Base-by-base conservation (phyloP, 2,797 vertebrate genomes). In the Microcaecilia unicolor region DNA sequence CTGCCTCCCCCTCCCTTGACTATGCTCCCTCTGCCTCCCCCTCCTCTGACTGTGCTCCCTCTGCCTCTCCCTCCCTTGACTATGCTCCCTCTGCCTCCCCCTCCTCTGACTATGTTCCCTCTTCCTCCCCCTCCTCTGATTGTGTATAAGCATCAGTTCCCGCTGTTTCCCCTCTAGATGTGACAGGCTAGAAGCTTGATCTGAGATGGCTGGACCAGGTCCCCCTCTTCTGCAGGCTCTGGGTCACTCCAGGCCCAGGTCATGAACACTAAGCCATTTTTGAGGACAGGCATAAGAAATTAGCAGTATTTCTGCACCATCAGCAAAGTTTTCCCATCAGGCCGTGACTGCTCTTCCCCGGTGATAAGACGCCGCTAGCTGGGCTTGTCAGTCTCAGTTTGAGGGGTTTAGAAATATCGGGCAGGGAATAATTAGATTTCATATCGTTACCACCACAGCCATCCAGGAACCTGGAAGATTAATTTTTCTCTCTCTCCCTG, bases 401-500 rank as follows among this genome's bases (percentile, higher is more conserved):
- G 72, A 78, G 69, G 75, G 75, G 81, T 74, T 82, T 72, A 85
- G 87, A 90, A 92, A 93, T 95, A 92, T 90, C 86, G 91, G 90
- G n/a, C n/a, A 88, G 88, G 70, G 86, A 89, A 93, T 95, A 98
- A 97, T 97, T 93, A 95, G 91, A 96, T 96, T 90, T 80, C 80
- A 85, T 94, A 92, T 96, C 90, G 78, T 88, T 77, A 78, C 81
- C 40, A 67, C 83, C 37, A 85, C 88, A 87, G 90, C 90, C 87
- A 89, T 80, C 85, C 21, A 62, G 78, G 90, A 84, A 93, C 91
- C 90, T 87, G 85, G 84, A 85, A 94, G 90, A 97, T 93, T 94
- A 93, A 92, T 92, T 80, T 73, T 67, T 31, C 47, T 67, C 70
- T 67, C 60, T 36, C 64, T 67, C 70, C 67, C 48, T 29, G 31